Conservation (phyloP, 2,797 vertebrate species). For the Sebastes itinus region DNA sequence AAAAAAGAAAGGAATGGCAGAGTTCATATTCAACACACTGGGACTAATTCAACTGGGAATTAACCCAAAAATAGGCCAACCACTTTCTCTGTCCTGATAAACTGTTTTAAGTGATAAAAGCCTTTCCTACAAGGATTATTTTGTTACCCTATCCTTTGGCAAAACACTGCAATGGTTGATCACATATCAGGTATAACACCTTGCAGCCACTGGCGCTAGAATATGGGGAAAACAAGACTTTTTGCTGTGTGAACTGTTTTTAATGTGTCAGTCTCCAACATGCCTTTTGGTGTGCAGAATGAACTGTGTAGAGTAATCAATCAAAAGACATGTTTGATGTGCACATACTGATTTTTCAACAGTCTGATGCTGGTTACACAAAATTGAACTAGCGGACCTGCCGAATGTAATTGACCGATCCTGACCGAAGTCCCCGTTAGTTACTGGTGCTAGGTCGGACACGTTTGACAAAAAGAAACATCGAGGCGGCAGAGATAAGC, state of each 20-base stretch:
- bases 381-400: no score
- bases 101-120: constrained; percentile 12
- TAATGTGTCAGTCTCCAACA: no score
- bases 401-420: no score
- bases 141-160: background rate
- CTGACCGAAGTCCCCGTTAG: no score
- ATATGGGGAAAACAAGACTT: background rate
- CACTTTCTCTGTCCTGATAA: constrained; percentile 31
- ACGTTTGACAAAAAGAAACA: no score
- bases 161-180: background rate
- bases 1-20: background rate
- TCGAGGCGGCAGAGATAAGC: no score
- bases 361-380: no score
- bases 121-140: background rate
- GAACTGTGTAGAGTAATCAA: no score
- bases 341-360: no score
- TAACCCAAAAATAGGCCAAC: constrained; percentile 43
- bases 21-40: constrained; percentile 52
- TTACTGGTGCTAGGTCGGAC: no score
- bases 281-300: no score
- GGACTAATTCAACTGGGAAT: constrained; percentile 58
- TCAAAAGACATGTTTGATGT: no score
- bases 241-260: background rate
- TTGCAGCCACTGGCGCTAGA: background rate
- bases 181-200: background rate